Evolutionary conservation across 2,113 vertebrate species (phyloP).

Genomic region (Myocastor coypus): DNA sequence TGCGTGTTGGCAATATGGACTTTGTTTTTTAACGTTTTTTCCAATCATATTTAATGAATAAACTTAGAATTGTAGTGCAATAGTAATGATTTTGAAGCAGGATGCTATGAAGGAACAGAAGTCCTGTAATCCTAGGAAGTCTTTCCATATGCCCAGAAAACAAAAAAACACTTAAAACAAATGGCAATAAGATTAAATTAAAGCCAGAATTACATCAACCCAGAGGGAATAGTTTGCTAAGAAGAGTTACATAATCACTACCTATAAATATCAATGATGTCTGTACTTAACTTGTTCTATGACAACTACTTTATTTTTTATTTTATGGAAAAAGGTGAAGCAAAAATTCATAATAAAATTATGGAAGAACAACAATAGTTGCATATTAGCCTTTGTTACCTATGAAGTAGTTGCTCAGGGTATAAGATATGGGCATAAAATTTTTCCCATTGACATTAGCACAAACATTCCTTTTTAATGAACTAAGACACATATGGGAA

Average conservation of each 20-base stretch:
- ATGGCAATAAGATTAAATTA: slow-evolving; percentile 38
- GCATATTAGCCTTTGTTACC: not conserved
- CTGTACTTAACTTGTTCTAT: slow-evolving; percentile 5
- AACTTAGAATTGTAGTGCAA: not conserved
- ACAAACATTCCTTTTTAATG: not conserved
- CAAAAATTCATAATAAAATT: not conserved
- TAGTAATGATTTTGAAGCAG: not conserved
- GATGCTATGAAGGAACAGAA: not conserved
- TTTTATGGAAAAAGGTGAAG: not conserved
- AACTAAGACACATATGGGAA: not conserved
- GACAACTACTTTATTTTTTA: not conserved
- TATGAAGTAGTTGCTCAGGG: not conserved
- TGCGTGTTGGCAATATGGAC: not conserved
- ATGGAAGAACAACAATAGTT: not conserved
- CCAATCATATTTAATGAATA: not conserved
- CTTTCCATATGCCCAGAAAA: slow-evolving; percentile 4
- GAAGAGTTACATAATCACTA: not conserved
- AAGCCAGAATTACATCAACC: not conserved
- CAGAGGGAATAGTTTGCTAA: not conserved
- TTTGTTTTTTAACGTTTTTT: not conserved
- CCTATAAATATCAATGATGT: not conserved
- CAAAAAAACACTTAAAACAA: not conserved
- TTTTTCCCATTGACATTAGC: not conserved
- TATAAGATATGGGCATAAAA: not conserved
- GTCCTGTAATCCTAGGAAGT: not conserved